Percentiles rank a stretch among this genome's conserved stretches.
These are phyloP conservation scores for Chrysochloris asiatica DNA, from an alignment of 2,113 vertebrate species.

Conservation along the genomic window DNA sequence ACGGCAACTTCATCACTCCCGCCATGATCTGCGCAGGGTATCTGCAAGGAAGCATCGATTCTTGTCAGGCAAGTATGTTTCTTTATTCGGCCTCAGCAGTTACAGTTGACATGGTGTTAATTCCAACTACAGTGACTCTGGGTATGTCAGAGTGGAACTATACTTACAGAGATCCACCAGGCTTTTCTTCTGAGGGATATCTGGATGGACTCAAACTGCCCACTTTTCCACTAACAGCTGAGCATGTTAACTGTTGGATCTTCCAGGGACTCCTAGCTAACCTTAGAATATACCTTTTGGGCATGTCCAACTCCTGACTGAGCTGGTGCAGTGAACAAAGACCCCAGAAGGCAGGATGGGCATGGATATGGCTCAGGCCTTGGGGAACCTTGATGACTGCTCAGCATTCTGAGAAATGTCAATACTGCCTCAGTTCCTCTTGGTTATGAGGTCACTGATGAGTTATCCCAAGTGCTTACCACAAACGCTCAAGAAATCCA, in stretches of 20 bases:
- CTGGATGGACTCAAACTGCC: not conserved
- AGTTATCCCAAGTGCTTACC: no score
- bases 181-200: not conserved
- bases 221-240: not conserved
- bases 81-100: no score
- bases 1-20: conserved; percentile 84
- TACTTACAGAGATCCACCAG: not conserved
- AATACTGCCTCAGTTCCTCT: no score
- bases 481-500: no score
- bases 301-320: rapidly evolving
- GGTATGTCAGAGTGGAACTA: not conserved
- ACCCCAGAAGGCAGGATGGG: rapidly evolving
- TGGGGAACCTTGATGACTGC: not conserved
- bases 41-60: conserved; percentile 87
- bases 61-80: conserved; percentile 90
- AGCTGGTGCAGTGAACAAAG: not conserved
- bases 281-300: not conserved
- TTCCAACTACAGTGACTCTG: not conserved
- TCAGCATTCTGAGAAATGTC: no score
- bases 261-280: not conserved
- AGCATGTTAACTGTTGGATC: not conserved
- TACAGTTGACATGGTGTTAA: not conserved
- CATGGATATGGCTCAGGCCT: not conserved
- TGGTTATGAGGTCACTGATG: no score
- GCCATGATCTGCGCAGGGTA: conserved; percentile 93